These are phyloP conservation scores for Eriocheir sinensis DNA, from an alignment of 1,140 invertebrate species.

Conservation along the genomic window DNA sequence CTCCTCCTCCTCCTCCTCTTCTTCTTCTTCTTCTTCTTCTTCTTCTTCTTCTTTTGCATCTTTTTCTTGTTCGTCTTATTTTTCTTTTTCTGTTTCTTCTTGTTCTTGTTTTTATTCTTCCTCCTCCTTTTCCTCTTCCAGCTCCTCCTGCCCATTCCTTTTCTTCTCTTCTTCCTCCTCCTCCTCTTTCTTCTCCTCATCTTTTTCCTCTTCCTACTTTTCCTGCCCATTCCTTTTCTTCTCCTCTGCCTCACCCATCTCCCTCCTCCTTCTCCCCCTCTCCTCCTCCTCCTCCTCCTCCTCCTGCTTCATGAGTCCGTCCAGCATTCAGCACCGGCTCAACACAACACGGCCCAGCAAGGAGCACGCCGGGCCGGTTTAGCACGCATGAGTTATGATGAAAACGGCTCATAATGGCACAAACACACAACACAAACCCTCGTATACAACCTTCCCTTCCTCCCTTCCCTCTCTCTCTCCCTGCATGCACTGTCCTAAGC, in stretches of 20 bases:
- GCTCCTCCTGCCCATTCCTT: too few relatives aligned
- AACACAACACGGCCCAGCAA: too few relatives aligned
- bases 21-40: too few relatives aligned
- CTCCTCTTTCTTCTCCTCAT: not conserved
- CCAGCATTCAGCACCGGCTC: not conserved
- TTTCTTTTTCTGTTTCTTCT: too few relatives aligned
- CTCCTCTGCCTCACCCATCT: not conserved
- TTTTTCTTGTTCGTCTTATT: too few relatives aligned
- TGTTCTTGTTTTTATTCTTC: too few relatives aligned
- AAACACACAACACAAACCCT: not conserved
- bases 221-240: not conserved
- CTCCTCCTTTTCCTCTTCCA: not conserved
- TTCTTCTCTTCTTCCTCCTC: not conserved
- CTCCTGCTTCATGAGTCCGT: not conserved
- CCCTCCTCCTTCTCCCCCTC: not conserved
- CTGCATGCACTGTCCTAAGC: too few relatives aligned
- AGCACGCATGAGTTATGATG: constrained; percentile 1
- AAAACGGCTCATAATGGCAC: not conserved
- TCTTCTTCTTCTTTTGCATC: too few relatives aligned
- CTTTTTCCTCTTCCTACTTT: not conserved
- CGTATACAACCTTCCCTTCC: too few relatives aligned
- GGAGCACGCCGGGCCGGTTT: not conserved
- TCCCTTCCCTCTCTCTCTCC: too few relatives aligned
- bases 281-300: not conserved
- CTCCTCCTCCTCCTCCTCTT: too few relatives aligned